Evolutionary conservation across 2,797 vertebrate species (phyloP), one percentile per base, ranked within the genome.

Genomic region (Sebastolobus alascanus): DNA sequence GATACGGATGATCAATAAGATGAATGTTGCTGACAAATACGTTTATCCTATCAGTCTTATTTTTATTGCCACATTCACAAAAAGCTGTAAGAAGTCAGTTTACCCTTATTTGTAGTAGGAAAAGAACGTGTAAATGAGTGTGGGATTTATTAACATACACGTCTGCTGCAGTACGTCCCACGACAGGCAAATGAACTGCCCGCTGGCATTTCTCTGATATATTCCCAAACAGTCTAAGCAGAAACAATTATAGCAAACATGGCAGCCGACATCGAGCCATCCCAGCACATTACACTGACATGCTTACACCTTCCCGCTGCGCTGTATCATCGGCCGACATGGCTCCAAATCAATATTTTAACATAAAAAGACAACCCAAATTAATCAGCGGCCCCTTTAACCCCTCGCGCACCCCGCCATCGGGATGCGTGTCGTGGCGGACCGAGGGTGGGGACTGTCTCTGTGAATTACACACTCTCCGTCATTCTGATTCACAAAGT

Each of bases 401-500:
- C 78, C 79, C 67, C 50, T 68, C 52, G 12, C 8, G 5, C 59
- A 25, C 56, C 40, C 58, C 31, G 55, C 13, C 61, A 20, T 18
- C 40, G 58, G 46, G 52, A 59, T 35, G 37, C 18, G 22, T 59
- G 43, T n/a, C 38, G 56, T 27, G 59, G 74, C 56, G 66, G 61
- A 31, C 70, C 1, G 22, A 74, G 69, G 72, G 77, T 68, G 75
- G 64, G 16, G 73, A 73, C 79, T 73, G 63, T 80, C 82, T 80
- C 65, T 72, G 35, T 22, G 72, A 87, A 84, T 89, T 92, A 92
- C 85, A 92, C 90, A 90, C 87, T 87, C 89, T 80, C 91, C 69
- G 88, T 95, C 94, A 88, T 89, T 68, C 91, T 89, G 90, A 87
- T 91, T 92, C 95, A 88, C 90, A 92, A 91, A 93, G 94, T 91